Evolutionary conservation across 35 echinoderm and acorn worm genomes (phyloP), one percentile per base, ranked within the genome.

Genomic region (Acanthaster planci): DNA sequence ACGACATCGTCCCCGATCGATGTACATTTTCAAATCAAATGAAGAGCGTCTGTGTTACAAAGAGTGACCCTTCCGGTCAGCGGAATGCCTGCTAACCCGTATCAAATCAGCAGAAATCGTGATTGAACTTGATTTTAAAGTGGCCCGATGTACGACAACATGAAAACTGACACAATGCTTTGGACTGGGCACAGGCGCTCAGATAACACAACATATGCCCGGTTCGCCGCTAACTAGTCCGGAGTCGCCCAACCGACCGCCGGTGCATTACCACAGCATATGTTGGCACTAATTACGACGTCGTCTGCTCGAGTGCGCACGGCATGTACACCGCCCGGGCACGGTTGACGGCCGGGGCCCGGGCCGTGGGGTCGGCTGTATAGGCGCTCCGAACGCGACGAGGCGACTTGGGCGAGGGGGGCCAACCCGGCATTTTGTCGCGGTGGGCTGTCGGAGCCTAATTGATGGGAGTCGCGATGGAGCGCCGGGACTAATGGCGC

Each of bases 231-330:
- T 72, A 72, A 72, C 64, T 31, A 72, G 64, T 26, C 30, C 34
- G 21, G 34, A 72, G 64, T 72, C 64, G 64, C 19, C 64, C 64
- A 26, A 26, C 64, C 26, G 34, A 72, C 64, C 64, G 64, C 26
- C 64, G 10, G 64, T 23, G 64, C 64, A 72, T 72, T 72, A 72
- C 34, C 64, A 26, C 64, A 72, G 64, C 64, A 72, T 72, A 72
- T 72, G 64, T 72, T 72, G 64, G 34, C 64, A 14, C 64, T 72
- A 72, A 72, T 72, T 72, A 72, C 64, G 29, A 10, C 19, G 26
- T 47, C 4, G 42, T 47, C 42, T 47, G 42, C 42, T 47, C 42
- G 42, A 47, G 42, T 47, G 42, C 42, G 42, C 42, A 12, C 42
- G 42, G 42, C 42, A 12, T 47, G 42, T 47, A 26, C 56, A 26